Percentiles rank a stretch among this genome's conserved stretches.
phyloP scores from a whole-genome alignment of 2,797 vertebrate genomes.

The Carapus acus region DNA sequence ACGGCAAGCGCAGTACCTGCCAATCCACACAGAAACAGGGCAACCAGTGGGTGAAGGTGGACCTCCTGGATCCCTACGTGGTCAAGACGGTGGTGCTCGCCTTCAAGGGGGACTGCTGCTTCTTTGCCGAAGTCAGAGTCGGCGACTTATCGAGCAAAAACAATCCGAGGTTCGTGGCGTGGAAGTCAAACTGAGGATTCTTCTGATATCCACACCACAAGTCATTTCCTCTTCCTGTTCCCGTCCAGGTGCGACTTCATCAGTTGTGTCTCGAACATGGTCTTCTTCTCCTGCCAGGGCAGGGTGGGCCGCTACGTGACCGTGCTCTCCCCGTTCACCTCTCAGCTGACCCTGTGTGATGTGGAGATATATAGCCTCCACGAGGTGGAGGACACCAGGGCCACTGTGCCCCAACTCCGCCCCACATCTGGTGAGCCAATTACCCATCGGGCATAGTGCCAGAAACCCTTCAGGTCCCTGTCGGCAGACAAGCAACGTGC shows the following conservation, averaged over 20 bases:
- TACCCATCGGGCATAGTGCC: too few species aligned
- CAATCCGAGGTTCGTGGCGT: too few species aligned
- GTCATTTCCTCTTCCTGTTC: not conserved
- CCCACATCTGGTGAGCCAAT: too few species aligned
- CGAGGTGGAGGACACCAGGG: too few species aligned
- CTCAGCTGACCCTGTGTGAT: slow-evolving; percentile 17
- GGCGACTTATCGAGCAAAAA: not conserved
- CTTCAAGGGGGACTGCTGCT: not conserved
- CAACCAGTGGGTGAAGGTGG: slow-evolving; percentile 19
- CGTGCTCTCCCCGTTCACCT: not conserved
- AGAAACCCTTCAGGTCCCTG: too few species aligned
- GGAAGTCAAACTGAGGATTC: too few species aligned
- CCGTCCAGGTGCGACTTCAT: slow-evolving; percentile 6
- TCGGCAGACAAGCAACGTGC: too few species aligned
- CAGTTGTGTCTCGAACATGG: not conserved
- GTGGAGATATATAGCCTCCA: slow-evolving; percentile 20
- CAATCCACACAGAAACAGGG: not conserved
- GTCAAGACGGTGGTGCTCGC: slow-evolving; percentile 13
- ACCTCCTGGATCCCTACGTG: slow-evolving; percentile 15
- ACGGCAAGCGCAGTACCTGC: not conserved
- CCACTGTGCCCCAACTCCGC: too few species aligned
- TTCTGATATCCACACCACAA: too few species aligned
- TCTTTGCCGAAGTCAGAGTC: slow-evolving; percentile 6
- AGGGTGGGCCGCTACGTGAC: slow-evolving; percentile 24
- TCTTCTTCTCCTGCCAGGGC: slow-evolving; percentile 20